Conservation (phyloP, 2,113 vertebrate species). For the Cebus imitator region DNA sequence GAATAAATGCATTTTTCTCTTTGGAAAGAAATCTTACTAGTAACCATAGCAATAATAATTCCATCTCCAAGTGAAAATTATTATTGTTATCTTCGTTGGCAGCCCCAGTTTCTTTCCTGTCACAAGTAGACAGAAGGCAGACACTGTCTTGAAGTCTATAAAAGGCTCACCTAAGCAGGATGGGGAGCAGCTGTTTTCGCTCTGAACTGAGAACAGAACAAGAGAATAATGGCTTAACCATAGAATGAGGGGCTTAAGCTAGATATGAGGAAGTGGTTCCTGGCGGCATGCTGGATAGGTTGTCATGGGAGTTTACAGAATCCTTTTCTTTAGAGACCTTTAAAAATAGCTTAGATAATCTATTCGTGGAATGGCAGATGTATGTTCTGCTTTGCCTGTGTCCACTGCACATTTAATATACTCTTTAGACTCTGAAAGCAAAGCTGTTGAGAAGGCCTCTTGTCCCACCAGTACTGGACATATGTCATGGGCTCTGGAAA, state of each 20-base stretch:
- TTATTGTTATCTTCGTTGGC: conserved; percentile 70
- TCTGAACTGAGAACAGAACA: conserved; percentile 36
- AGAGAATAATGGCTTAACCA: not conserved
- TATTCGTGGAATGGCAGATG: not conserved
- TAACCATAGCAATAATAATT: conserved; percentile 76
- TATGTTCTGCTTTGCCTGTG: not conserved
- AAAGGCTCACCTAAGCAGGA: conserved; percentile 68
- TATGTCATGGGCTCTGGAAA: not conserved
- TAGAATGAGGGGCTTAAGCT: not conserved
- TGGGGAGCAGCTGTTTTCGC: conserved; percentile 61
- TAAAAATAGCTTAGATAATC: conserved; percentile 19
- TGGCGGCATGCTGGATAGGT: not conserved
- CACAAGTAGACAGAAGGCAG: conserved; percentile 72
- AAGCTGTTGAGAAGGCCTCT: not conserved
- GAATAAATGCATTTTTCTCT: conserved; percentile 62
- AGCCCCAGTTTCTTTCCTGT: conserved; percentile 62
- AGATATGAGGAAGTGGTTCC: not conserved
- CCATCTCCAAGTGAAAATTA: conserved; percentile 73
- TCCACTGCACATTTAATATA: not conserved
- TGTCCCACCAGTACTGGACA: fast-evolving
- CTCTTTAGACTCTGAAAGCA: not conserved
- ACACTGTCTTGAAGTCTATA: conserved; percentile 48
- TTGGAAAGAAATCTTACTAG: conserved; percentile 56
- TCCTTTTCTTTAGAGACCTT: conserved; percentile 42
- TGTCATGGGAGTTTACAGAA: conserved; percentile 35